Percentiles rank a stretch among this genome's conserved stretches.
phyloP scores from a whole-genome alignment of 2,113 vertebrate species.

The Ophthalmolycus amberensis region DNA sequence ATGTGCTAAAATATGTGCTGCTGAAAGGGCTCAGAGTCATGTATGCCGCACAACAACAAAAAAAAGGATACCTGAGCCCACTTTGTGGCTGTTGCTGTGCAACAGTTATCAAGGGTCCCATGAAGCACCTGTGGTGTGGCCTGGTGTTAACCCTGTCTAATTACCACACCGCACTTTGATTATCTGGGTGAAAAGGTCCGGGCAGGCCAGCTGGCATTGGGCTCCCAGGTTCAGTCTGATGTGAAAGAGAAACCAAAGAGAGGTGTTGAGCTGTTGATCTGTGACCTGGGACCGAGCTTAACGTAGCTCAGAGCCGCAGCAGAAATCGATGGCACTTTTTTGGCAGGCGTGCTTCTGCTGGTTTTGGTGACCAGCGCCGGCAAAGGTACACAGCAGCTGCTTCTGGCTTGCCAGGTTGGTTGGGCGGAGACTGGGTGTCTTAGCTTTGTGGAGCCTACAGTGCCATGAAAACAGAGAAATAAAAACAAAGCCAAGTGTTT shows the following conservation, averaged over 20 bases:
- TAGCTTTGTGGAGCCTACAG: background rate
- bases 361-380: slow-evolving; percentile 38
- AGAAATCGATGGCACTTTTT: slow-evolving; percentile 51
- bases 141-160: slow-evolving; percentile 67
- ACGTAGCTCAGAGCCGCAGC: slow-evolving; percentile 23
- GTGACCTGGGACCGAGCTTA: slow-evolving; percentile 59
- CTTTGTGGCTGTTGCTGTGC: slow-evolving; percentile 17
- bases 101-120: too few relatives aligned
- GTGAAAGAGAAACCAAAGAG: slow-evolving; percentile 56
- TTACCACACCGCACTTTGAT: slow-evolving; percentile 63
- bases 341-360: slow-evolving; percentile 33
- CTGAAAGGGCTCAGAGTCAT: slow-evolving; percentile 14
- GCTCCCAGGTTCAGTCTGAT: slow-evolving; percentile 46
- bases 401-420: slow-evolving; percentile 3
- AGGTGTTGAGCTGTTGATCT: slow-evolving; percentile 30
- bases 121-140: slow-evolving; percentile 52
- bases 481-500: slow-evolving; percentile 27
- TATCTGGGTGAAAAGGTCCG: slow-evolving; percentile 50
- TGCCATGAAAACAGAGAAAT: background rate
- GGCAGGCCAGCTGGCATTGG: slow-evolving; percentile 60
- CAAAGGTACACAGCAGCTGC: slow-evolving; percentile 13
- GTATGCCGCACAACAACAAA: background rate
- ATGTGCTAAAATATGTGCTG: slow-evolving; percentile 21
- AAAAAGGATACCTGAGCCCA: slow-evolving; percentile 4
- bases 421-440: background rate